Percentiles rank a stretch among this genome's conserved stretches.
These are phyloP conservation scores for Myotis planiceps DNA, from an alignment of 2,797 vertebrate genomes.

Conservation along the genomic window DNA sequence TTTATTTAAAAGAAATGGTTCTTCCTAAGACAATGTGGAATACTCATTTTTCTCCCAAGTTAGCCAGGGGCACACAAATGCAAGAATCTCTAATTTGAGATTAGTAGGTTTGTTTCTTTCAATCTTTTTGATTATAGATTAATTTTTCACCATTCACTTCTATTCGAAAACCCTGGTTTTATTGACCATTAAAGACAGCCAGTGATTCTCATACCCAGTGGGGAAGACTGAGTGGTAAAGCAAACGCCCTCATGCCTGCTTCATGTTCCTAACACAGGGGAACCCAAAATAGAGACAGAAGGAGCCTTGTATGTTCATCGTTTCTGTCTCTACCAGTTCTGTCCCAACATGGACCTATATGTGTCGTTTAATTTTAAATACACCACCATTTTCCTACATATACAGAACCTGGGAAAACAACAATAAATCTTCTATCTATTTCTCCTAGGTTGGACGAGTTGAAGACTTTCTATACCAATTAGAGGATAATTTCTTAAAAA, in stretches of 20 bases:
- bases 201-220: conserved; percentile 69
- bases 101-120: background rate
- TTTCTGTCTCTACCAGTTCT: conserved; percentile 47
- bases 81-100: conserved; percentile 64
- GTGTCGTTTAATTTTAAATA: conserved; percentile 7
- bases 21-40: conserved; percentile 76
- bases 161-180: conserved; percentile 84
- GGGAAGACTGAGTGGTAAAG: conserved; percentile 69
- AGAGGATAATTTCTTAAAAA: conserved; percentile 86
- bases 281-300: conserved; percentile 63
- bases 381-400: background rate
- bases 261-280: conserved; percentile 69
- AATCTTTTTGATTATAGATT: conserved; percentile 80
- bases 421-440: conserved; percentile 16
- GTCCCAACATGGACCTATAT: background rate
- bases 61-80: conserved; percentile 77
- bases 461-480: conserved; percentile 86
- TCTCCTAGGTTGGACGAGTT: conserved; percentile 83
- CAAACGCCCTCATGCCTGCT: conserved; percentile 42
- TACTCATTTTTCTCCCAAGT: conserved; percentile 81
- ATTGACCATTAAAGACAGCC: conserved; percentile 81
- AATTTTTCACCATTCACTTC: conserved; percentile 80
- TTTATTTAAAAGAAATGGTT: conserved; percentile 83
- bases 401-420: background rate
- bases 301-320: background rate